Base-by-base conservation (phyloP, 2,797 vertebrate genomes). In the Danio choprae region DNA sequence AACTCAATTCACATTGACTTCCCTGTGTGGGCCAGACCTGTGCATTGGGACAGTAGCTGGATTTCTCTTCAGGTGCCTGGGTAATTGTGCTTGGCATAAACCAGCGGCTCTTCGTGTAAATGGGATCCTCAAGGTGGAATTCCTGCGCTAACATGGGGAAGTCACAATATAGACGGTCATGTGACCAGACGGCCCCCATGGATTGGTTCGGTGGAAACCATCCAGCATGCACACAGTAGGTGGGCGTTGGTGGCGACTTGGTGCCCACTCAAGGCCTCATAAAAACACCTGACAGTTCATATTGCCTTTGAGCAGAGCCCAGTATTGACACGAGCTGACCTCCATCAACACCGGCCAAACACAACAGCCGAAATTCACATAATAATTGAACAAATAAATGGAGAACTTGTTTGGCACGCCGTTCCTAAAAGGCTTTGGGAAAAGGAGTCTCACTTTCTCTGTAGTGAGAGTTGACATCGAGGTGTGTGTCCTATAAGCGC, bases 351-450 rank as follows among this genome's bases (percentile, higher is more conserved):
- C 87, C 84, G 65, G 92, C 93, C 93, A 94, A 94, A 93, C 89
- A 92, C 93, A 94, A 94, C 87, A 86, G 89, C 85, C 90, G 43
- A 68, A 92, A 86, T 87, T 89, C 87, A 89, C 92, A 91, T 92
- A 87, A 89, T 93, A 92, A 93, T 91, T 92, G 90, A 88, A 84
- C 90, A 93, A 94, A 93, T 92, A 94, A 84, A 91, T 86, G 87
- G 86, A 90, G 87, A 85, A 88, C 88, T 90, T 86, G 85, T 84
- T 84, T 87, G 85, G 80, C 89, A 88, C 83, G 88, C 88, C 86
- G 90, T 87, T 89, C 89, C 72, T 82, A 86, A 93, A 91, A 93
- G 90, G 89, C 84, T 85, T 85, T 84, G 87, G 88, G 87, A 84
- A 87, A 90, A 87, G 84, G 85, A 87, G 89, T 90, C 90, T 93